Evolutionary conservation across 2,113 vertebrate genomes (phyloP).

Genomic region (Muscicapa adusta): DNA sequence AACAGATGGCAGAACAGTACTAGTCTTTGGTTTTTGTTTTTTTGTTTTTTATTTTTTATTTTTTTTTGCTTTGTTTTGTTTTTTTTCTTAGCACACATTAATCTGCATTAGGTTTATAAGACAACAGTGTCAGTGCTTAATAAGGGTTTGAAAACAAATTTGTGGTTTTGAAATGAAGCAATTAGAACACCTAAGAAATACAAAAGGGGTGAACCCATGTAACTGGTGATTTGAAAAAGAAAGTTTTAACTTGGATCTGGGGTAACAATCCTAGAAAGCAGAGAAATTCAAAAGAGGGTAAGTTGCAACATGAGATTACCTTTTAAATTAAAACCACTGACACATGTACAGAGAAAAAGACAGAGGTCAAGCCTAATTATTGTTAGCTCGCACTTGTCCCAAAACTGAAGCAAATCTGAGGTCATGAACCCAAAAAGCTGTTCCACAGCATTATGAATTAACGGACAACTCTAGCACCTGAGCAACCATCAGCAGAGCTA

Average conservation of each 20-base stretch:
- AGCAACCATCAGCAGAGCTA: background rate
- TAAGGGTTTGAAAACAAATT: background rate
- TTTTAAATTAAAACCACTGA: background rate
- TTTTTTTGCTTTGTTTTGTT: background rate
- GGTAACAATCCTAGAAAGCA: background rate
- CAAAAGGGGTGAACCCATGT: background rate
- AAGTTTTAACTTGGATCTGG: background rate
- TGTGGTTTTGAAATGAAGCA: background rate
- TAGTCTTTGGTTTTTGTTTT: background rate
- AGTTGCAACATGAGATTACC: background rate
- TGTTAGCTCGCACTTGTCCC: fast-evolving
- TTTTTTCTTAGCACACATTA: background rate
- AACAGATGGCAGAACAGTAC: constrained; percentile 1
- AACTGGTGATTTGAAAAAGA: background rate
- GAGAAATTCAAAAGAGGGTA: background rate
- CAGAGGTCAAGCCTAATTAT: background rate
- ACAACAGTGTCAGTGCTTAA: background rate
- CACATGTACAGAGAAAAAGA: background rate
- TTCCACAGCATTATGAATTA: background rate
- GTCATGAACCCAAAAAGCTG: background rate
- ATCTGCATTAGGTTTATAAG: constrained; percentile 2
- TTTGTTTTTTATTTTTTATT: background rate
- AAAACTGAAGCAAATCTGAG: background rate
- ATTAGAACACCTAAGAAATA: background rate
- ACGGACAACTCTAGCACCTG: fast-evolving